Conservation (phyloP, 1,140 invertebrate genomes). For the Planococcus citri region DNA sequence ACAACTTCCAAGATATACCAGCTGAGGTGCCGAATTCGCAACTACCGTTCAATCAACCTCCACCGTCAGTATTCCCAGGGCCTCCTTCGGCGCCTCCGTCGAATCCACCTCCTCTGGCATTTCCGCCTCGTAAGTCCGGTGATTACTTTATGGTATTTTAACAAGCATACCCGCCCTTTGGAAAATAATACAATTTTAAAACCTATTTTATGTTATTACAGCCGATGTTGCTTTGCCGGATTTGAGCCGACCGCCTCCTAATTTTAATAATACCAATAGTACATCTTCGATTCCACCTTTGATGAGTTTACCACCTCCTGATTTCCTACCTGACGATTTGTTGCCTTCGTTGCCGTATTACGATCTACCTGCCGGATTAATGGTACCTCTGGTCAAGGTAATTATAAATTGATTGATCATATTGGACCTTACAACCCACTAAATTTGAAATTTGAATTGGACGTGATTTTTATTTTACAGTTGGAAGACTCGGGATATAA, state of each 20-base stretch:
- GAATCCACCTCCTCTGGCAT: conserved; percentile 18
- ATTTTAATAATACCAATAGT: conserved; percentile 29
- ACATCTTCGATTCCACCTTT: conserved; percentile 38
- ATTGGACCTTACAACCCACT: conserved; percentile 17
- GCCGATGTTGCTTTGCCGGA: conserved; percentile 29
- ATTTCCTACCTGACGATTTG: conserved; percentile 49
- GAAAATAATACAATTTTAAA: too few species aligned
- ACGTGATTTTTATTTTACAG: conserved; percentile 36
- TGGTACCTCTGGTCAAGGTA: conserved; percentile 84
- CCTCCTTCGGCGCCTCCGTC: conserved; percentile 12
- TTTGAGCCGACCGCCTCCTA: conserved; percentile 33
- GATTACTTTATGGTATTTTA: not conserved
- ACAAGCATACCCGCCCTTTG: not conserved
- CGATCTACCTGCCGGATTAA: conserved; percentile 88
- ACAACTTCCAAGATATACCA: too few species aligned
- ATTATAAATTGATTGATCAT: not conserved
- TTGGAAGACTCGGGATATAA: conserved; percentile 83
- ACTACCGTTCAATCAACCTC: conserved; percentile 23
- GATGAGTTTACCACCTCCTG: conserved; percentile 47
- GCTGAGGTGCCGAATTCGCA: not conserved
- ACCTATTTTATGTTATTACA: conserved; percentile 2
- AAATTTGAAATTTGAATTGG: not conserved
- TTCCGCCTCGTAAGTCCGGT: conserved; percentile 21
- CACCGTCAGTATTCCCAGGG: conserved; percentile 21
- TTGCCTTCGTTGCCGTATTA: conserved; percentile 89